Base-by-base conservation (phyloP, 2,113 vertebrate genomes). In the Apeltes quadracus region DNA sequence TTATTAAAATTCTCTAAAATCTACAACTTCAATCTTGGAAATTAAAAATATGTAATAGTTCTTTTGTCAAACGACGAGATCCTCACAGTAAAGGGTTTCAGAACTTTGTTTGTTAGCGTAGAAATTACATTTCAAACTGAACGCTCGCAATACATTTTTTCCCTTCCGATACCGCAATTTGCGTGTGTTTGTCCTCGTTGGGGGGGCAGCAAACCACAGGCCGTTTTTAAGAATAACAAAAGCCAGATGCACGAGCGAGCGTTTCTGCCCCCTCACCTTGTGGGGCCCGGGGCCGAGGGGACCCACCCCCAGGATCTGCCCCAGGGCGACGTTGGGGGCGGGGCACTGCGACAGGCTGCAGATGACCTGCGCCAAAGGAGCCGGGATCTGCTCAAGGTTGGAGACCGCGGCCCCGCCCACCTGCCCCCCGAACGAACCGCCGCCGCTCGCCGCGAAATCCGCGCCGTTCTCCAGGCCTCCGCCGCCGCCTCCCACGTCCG, bases 321-420 rank as follows among this genome's bases (percentile, higher is more conserved):
- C 88, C 75, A 92, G 81, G 51, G 89, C 68, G 50, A 84, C 38
- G 39, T 80, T 86, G 72, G 88, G 79, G 8, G 87, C 67, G 5
- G 87, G 81, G 46, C 86, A 82, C 76, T 92, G 92, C 1, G 90
- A 87, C 38, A 90, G 78, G 63, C 79, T 85, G 64, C 90, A 87
- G 61, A 89, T 77, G 23, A 89, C 89, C 84, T 91, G 90, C 25
- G 76, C 73, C 50, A 89, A 36, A 1, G 88, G 87, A 16, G 70
- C 83, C 0, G 84, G 54, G 13, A 88, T 84, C 62, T 83, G 84
- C 72, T 90, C 89, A n/a, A n/a, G n/a, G n/a, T n/a, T n/a, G n/a
- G n/a, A n/a, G n/a, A n/a, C n/a, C n/a, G n/a, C 79, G 0, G 76
- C 38, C 18, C 16, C 56, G 3, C 61, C 78, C 29, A 78, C 84